phyloP scores from a whole-genome alignment of 1,140 invertebrate species.

The Drosophila ambigua region DNA sequence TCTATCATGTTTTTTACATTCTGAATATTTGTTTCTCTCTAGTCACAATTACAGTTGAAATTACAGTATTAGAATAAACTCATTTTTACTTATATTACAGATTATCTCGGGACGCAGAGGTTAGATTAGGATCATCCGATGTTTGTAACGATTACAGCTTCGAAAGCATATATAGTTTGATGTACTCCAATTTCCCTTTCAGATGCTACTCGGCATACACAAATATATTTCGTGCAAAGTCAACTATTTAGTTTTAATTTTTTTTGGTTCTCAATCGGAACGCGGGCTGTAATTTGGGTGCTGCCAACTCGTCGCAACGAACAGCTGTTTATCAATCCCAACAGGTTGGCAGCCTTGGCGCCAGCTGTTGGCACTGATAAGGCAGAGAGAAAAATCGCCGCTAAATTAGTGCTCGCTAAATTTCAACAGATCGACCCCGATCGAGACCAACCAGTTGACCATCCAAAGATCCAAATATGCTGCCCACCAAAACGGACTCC shows the following conservation, averaged over 20 bases:
- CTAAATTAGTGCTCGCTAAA: background rate
- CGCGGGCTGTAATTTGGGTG: no score
- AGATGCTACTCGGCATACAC: background rate
- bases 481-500: slow-evolving; percentile 57
- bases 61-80: no score
- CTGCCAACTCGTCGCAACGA: no score
- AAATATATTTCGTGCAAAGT: background rate
- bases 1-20: slow-evolving; percentile 4
- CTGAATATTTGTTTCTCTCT: no score
- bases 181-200: no score
- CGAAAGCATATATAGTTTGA: no score
- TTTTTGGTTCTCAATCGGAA: background rate
- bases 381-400: background rate
- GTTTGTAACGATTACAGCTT: no score
- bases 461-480: slow-evolving; percentile 48
- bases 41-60: no score
- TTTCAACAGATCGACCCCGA: background rate
- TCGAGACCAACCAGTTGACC: slow-evolving; percentile 16
- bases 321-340: background rate
- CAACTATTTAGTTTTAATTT: background rate
- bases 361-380: slow-evolving; percentile 38
- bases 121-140: no score
- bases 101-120: no score
- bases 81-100: no score
- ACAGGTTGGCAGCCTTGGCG: slow-evolving; percentile 22